Base-by-base conservation (phyloP, 2,888 invertebrate genomes). In the Dorcus hopei region DNA sequence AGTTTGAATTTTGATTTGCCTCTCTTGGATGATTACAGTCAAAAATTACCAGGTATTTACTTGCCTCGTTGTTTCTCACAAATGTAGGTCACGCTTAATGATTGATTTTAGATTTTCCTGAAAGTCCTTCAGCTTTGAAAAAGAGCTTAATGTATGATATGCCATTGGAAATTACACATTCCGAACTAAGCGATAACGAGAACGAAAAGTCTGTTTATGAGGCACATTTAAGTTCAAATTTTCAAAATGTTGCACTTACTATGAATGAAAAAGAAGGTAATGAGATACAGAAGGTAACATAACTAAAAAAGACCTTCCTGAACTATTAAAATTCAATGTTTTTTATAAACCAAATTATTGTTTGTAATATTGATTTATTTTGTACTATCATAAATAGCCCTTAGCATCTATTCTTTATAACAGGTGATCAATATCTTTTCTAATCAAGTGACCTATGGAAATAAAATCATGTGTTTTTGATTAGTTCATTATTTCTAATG, bases 91-190 rank as follows among this genome's bases (percentile, higher is more conserved):
- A 43, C 19, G 7, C 6, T 23, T 39, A n/a, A 39, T 45, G 16
- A 19, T n/a, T 38, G 39, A 33, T 63, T 63, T 51, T 61, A 76
- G 77, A 77, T 65, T 76, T 86, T 80, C 83, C 85, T 19, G 83
- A 82, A 41, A 84, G 85, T 23, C 84, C 86, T 0, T 81, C 84
- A 0, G 81, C 82, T 50, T 74, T 83, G 38, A 81, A 82, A 9
- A 74, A 80, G 43, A 75, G 81, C 62, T 79, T 83, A 1, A 80
- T 81, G 69, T 83, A 81, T 62, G 82, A 85, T 49, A 73, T 85
- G 61, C 85, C 85, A 0, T 78, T 83, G 1, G 85, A 86, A 68
- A 76, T 82, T 73, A 79, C 77, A 41, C 70, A 70, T 54, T 66
- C 69, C 57, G 76, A 73, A 54, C 59, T 70, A n/a, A 77, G 76